Base-by-base conservation (phyloP, 2,888 invertebrate species). In the Syritta pipiens region DNA sequence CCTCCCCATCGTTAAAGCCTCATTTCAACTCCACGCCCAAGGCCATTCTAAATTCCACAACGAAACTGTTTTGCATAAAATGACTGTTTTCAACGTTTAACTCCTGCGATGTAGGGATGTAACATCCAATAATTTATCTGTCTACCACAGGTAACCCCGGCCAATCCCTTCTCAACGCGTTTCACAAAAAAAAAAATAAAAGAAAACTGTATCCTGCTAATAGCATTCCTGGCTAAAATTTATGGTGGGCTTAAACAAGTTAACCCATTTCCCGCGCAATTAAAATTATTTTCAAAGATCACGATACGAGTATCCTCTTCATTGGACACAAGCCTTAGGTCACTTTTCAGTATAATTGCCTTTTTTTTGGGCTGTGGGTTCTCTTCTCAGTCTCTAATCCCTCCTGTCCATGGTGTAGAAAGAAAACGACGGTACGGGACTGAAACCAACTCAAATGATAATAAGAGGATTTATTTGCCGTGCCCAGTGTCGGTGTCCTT, bases 391-490 rank as follows among this genome's bases (percentile, higher is more conserved):
- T n/a, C n/a, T n/a, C 35, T 12, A 1, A 20, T 6, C 32, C 37
- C 42, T 10, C 6, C 0, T 9, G 14, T 1, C 14, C 2, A 12
- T 6, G 5, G 7, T 10, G 32, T 3, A 9, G n/a, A 32, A n/a
- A 32, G 32, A 35, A 3, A n/a, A n/a, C n/a, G n/a, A n/a, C n/a
- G n/a, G n/a, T n/a, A n/a, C n/a, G n/a, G n/a, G n/a, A n/a, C n/a
- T 12, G 14, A 14, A 35, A 14, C 12, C 42, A 74, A 51, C 48
- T 74, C 19, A 68, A 60, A 75, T 37, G 74, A 60, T 55, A 68
- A 68, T 68, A 68, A 68, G 48, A 69, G 60, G 53, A 68, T 60
- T 75, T 62, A 75, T 55, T 55, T 55, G 51, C 28, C 55, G 17
- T 14, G 32, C 9, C 28, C 55, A 7, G 44, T 35, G 17, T 49